Evolutionary conservation across 1,140 invertebrate genomes (phyloP).

Genomic region (Eriosoma lanigerum): DNA sequence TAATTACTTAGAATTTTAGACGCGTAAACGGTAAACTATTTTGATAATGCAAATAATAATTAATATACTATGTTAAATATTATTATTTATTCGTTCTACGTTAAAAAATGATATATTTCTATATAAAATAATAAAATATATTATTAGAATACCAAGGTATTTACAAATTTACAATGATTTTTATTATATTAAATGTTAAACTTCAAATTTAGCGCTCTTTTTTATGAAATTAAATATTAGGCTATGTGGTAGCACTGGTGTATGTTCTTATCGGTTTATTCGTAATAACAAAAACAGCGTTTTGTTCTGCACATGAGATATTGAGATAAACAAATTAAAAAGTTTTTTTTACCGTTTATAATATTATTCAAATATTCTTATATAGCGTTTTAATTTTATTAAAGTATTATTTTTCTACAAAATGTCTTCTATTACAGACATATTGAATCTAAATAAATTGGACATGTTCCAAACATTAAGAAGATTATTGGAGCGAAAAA

Average conservation of each 20-base stretch:
- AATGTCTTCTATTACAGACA: constrained; percentile 35
- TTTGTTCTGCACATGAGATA: not conserved
- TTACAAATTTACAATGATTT: too few relatives aligned
- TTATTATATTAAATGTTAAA: too few relatives aligned
- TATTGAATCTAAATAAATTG: constrained; percentile 32
- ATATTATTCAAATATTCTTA: too few relatives aligned
- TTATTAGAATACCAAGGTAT: too few relatives aligned
- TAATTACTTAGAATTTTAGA: too few relatives aligned
- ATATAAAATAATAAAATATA: too few relatives aligned
- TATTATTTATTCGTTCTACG: too few relatives aligned
- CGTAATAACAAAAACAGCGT: too few relatives aligned
- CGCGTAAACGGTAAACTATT: too few relatives aligned
- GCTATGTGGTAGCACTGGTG: not conserved
- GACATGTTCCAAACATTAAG: constrained; percentile 18
- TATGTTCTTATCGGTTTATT: not conserved
- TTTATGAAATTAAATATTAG: not conserved
- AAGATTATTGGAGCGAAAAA: constrained; percentile 18
- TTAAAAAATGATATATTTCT: too few relatives aligned
- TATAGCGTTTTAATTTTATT: not conserved
- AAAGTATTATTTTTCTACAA: not conserved
- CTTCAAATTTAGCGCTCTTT: not conserved
- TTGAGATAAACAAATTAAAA: not conserved
- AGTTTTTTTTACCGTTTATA: not conserved
- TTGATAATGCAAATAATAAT: too few relatives aligned
- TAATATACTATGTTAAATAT: too few relatives aligned